These are phyloP conservation scores for Grantiella picta DNA, from an alignment of 2,113 vertebrate genomes.

Conservation along the genomic window DNA sequence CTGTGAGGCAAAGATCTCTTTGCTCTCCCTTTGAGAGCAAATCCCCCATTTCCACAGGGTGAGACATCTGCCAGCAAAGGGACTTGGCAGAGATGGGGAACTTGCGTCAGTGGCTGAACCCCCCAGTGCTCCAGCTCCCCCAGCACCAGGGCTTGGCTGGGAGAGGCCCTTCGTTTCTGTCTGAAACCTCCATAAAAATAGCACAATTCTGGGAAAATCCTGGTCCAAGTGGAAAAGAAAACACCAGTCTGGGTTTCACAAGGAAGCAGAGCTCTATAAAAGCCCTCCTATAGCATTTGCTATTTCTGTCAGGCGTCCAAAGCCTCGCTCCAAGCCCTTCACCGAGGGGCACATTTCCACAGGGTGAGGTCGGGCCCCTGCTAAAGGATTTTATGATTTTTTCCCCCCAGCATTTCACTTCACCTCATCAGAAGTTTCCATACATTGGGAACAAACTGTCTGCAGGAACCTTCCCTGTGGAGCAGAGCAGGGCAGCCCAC, in stretches of 20 bases:
- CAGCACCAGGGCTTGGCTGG: neutral
- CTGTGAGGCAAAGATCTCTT: no score
- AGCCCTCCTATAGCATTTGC: neutral
- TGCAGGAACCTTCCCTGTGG: neutral
- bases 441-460: neutral
- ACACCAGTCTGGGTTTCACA: neutral
- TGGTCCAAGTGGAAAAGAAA: constrained; percentile 34
- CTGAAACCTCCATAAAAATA: constrained; percentile 20
- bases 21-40: no score
- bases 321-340: neutral
- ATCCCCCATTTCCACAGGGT: neutral
- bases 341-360: neutral
- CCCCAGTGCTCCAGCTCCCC: neutral
- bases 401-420: neutral
- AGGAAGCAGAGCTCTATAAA: constrained; percentile 8
- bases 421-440: neutral
- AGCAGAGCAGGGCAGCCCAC: neutral
- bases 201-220: constrained; percentile 33
- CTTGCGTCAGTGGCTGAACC: neutral
- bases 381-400: neutral
- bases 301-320: constrained; percentile 13
- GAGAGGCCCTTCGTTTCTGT: neutral
- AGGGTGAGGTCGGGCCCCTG: neutral
- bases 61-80: neutral
- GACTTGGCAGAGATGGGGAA: neutral